Conservation (phyloP, 2,113 vertebrate species). For the Alectura lathami region DNA sequence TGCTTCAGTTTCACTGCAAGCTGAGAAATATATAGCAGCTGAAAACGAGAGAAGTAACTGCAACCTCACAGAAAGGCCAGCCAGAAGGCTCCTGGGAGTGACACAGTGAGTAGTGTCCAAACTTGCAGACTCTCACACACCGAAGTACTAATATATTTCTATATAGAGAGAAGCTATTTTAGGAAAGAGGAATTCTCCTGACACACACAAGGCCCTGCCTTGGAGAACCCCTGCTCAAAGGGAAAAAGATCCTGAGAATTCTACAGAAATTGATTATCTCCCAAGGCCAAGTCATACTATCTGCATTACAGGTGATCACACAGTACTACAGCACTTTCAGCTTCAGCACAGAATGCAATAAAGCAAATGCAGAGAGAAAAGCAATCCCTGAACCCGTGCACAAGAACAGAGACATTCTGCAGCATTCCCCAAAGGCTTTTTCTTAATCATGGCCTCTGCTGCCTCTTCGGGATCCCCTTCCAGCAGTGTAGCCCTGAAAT, state of each 20-base stretch:
- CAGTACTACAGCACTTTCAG: neutral
- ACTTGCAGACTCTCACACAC: neutral
- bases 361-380: neutral
- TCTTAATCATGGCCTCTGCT: neutral
- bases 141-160: neutral
- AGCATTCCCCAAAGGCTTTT: neutral
- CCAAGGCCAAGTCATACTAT: neutral
- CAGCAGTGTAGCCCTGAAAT: neutral
- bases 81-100: neutral
- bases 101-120: neutral
- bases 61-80: neutral
- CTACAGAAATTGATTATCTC: neutral
- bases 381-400: neutral
- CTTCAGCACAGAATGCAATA: neutral
- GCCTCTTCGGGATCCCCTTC: neutral
- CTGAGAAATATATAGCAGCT: constrained; percentile 6
- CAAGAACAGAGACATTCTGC: neutral
- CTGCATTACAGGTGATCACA: neutral
- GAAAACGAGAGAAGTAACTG: constrained; percentile 1
- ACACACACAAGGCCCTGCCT: neutral
- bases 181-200: neutral
- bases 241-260: neutral
- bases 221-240: neutral
- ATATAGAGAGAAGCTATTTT: neutral
- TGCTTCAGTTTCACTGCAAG: constrained; percentile 5